Percentiles rank a stretch among this genome's conserved stretches.
phyloP scores from a whole-genome alignment of 2,888 invertebrate genomes.

The Calephelis perditalis region DNA sequence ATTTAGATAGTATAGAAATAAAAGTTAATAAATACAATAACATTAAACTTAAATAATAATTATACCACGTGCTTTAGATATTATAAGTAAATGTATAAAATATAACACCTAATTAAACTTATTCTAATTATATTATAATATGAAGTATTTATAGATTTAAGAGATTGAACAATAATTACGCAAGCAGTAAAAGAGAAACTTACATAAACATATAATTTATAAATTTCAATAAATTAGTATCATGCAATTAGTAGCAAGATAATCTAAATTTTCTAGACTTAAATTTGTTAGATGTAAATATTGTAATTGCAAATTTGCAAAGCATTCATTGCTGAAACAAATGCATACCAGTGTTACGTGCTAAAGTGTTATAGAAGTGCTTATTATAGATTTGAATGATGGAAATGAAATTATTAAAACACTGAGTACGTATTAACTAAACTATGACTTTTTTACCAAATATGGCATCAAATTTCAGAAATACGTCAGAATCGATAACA shows the following conservation, averaged over 20 bases:
- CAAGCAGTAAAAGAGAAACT: no score
- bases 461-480: no score
- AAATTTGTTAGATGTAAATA: slow-evolving; percentile 26
- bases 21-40: no score
- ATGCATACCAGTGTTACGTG: slow-evolving; percentile 51
- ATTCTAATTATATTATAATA: slow-evolving; percentile 10
- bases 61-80: no score
- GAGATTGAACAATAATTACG: slow-evolving; percentile 3
- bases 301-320: slow-evolving; percentile 18
- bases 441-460: no score
- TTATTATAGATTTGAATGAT: slow-evolving; percentile 34
- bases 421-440: no score
- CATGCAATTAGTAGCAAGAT: slow-evolving; percentile 1
- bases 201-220: no score
- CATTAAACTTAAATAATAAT: no score
- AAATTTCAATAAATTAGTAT: not conserved
- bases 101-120: not conserved
- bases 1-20: no score
- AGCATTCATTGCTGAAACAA: slow-evolving; percentile 19
- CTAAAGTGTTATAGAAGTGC: slow-evolving; percentile 69
- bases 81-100: no score
- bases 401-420: not conserved
- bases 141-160: slow-evolving; percentile 20
- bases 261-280: slow-evolving; percentile 24
- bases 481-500: not conserved